A percentile compares a stretch with the other conserved stretches of the same genome.
Evolutionary conservation across 2,888 invertebrate genomes (phyloP).

Genomic region (Oligia strigilis): DNA sequence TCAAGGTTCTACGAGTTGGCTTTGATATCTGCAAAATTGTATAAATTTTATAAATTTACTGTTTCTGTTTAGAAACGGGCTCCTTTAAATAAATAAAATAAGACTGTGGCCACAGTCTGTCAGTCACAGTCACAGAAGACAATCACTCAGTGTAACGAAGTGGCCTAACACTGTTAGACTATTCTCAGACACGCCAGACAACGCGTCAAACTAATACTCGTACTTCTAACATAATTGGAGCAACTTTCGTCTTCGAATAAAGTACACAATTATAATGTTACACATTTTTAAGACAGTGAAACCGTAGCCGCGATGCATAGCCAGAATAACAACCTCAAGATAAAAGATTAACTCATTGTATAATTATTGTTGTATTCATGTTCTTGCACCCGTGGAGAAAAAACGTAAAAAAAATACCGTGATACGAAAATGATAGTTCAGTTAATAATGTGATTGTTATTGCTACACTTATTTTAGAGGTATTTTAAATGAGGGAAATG

Average conservation of each 20-base stretch:
- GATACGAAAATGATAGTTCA: background rate
- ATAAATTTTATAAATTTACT: no score
- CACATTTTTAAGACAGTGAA: slow-evolving; percentile 60
- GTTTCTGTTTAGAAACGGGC: no score
- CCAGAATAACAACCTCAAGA: slow-evolving; percentile 49
- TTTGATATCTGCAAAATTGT: no score
- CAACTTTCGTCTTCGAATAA: slow-evolving; percentile 58
- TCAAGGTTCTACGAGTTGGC: background rate
- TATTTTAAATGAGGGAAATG: background rate
- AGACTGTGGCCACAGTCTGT: no score
- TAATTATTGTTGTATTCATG: slow-evolving; percentile 36
- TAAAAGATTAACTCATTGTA: slow-evolving; percentile 45
- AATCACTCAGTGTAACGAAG: no score
- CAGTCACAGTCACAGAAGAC: no score
- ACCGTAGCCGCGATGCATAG: slow-evolving; percentile 49
- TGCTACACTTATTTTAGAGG: background rate
- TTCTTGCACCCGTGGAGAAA: slow-evolving; percentile 16
- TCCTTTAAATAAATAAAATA: no score
- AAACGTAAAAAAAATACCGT: background rate
- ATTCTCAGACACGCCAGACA: slow-evolving; percentile 14
- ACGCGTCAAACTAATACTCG: slow-evolving; percentile 16
- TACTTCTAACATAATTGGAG: slow-evolving; percentile 44
- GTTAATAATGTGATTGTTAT: background rate
- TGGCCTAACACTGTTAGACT: background rate
- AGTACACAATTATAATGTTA: slow-evolving; percentile 47